phyloP scores from a whole-genome alignment of 2,113 vertebrate species.

The Speoplatyrhinus poulsoni region DNA sequence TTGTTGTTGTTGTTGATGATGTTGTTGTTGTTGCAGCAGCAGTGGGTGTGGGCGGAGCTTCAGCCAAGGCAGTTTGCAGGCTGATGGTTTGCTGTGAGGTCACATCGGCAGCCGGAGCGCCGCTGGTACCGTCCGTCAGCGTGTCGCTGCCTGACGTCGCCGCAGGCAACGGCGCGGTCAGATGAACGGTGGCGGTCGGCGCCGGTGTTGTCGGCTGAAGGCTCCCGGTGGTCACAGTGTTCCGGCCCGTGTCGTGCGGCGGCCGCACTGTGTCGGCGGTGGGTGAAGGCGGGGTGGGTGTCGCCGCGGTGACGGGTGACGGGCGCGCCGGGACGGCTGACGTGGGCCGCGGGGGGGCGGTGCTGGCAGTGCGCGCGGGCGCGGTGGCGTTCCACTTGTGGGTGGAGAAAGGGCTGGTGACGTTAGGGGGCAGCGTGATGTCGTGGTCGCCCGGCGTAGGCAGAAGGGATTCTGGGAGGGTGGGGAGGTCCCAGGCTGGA shows the following conservation, averaged over 20 bases:
- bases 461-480: conserved; percentile 65
- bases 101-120: neutral
- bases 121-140: conserved; percentile 4
- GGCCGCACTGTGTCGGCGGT: neutral
- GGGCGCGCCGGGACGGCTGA: conserved; percentile 17
- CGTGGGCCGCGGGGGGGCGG: conserved; percentile 19
- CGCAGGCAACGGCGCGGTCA: conserved; percentile 7
- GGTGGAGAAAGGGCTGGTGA: conserved; percentile 74
- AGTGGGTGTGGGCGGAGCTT: conserved; percentile 18
- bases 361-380: conserved; percentile 43
- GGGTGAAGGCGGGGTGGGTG: conserved; percentile 4
- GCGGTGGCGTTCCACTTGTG: conserved; percentile 66
- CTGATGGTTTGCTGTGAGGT: conserved; percentile 65
- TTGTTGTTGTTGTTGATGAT: conserved; percentile 5
- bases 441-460: conserved; percentile 69
- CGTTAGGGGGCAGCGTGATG: conserved; percentile 58
- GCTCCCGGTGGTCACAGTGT: conserved; percentile 57
- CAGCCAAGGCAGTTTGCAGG: conserved; percentile 46
- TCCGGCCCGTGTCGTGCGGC: conserved; percentile 14
- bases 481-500: conserved; percentile 74
- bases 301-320: conserved; percentile 8
- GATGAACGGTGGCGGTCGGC: neutral
- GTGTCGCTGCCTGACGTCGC: conserved; percentile 48
- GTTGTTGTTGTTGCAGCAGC: conserved; percentile 18
- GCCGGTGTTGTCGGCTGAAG: conserved; percentile 63